These are phyloP conservation scores for Ormia ochracea DNA, from an alignment of 2,888 invertebrate species.

Conservation along the genomic window DNA sequence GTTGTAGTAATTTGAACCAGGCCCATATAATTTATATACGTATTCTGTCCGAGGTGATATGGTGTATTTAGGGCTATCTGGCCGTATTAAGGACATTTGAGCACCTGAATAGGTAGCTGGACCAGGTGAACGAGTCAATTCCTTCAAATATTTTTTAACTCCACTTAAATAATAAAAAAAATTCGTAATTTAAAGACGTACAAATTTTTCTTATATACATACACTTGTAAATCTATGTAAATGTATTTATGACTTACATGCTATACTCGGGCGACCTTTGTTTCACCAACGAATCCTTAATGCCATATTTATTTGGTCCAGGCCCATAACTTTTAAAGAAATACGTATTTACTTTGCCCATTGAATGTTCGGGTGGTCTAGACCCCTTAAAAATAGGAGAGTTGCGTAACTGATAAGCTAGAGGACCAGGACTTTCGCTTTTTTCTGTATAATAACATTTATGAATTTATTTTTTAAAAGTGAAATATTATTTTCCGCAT, in stretches of 20 bases:
- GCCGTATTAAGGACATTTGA: slow-evolving; percentile 66
- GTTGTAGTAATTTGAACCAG: slow-evolving; percentile 73
- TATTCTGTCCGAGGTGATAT: slow-evolving; percentile 66
- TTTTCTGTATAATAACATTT: slow-evolving; percentile 26
- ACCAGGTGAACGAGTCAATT: slow-evolving; percentile 70
- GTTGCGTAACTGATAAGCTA: slow-evolving; percentile 69
- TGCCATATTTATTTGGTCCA: slow-evolving; percentile 64
- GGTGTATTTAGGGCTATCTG: slow-evolving; percentile 69
- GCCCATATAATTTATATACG: slow-evolving; percentile 64
- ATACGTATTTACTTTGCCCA: slow-evolving; percentile 71
- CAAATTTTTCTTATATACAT: neutral
- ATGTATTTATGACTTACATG: slow-evolving; percentile 63
- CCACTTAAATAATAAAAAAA: slow-evolving; percentile 47
- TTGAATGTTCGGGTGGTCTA: slow-evolving; percentile 70
- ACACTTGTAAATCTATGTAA: no score
- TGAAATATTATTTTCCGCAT: slow-evolving; percentile 6
- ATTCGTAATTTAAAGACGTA: neutral
- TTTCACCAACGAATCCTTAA: slow-evolving; percentile 58
- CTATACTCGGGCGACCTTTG: slow-evolving; percentile 62
- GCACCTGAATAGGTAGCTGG: slow-evolving; percentile 72
- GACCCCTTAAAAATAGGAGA: slow-evolving; percentile 65
- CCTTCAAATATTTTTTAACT: slow-evolving; percentile 39
- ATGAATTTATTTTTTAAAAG: neutral
- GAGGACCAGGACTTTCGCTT: slow-evolving; percentile 70
- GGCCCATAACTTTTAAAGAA: slow-evolving; percentile 59